Percentiles rank a stretch among this genome's conserved stretches.
Conservation (phyloP, 2,797 vertebrate genomes). For the Sebastes alutus region DNA sequence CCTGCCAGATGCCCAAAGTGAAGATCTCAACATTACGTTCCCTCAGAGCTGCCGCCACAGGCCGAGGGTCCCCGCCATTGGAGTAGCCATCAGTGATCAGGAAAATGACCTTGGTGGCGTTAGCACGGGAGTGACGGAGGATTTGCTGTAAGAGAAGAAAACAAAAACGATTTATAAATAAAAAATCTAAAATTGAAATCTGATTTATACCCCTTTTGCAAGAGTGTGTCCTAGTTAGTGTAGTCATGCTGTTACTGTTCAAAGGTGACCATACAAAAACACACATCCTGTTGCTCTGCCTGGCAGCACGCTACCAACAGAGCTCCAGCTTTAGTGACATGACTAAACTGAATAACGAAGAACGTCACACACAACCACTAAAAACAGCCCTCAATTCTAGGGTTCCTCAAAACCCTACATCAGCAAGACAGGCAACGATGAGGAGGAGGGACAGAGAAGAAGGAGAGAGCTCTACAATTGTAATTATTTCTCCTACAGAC, state of each 20-base stretch:
- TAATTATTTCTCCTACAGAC: slow-evolving; percentile 75
- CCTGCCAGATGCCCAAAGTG: slow-evolving; percentile 98
- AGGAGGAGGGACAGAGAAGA: slow-evolving; percentile 34
- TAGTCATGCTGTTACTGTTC: slow-evolving; percentile 17
- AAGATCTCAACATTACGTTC: slow-evolving; percentile 97
- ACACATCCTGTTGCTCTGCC: slow-evolving; percentile 17
- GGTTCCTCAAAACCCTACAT: slow-evolving; percentile 69
- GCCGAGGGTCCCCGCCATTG: slow-evolving; percentile 95
- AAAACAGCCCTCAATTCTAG: slow-evolving; percentile 70
- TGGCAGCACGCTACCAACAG: slow-evolving; percentile 40
- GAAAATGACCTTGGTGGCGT: slow-evolving; percentile 94
- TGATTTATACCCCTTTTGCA: background rate
- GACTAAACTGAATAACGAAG: slow-evolving; percentile 66
- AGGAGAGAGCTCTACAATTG: slow-evolving; percentile 65
- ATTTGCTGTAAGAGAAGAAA: slow-evolving; percentile 88
- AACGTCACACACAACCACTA: slow-evolving; percentile 76
- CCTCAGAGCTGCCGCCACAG: slow-evolving; percentile 89
- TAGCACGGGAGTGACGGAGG: slow-evolving; percentile 89
- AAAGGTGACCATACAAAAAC: slow-evolving; percentile 24
- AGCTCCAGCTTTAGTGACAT: slow-evolving; percentile 54
- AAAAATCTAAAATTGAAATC: background rate
- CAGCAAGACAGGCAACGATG: slow-evolving; percentile 55
- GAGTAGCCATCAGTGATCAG: slow-evolving; percentile 98
- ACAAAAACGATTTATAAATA: background rate
- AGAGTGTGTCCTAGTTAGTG: background rate